A percentile compares a stretch with the other conserved stretches of the same genome.
Conservation (phyloP, 2,888 invertebrate genomes). For the Harmothoe impar region DNA sequence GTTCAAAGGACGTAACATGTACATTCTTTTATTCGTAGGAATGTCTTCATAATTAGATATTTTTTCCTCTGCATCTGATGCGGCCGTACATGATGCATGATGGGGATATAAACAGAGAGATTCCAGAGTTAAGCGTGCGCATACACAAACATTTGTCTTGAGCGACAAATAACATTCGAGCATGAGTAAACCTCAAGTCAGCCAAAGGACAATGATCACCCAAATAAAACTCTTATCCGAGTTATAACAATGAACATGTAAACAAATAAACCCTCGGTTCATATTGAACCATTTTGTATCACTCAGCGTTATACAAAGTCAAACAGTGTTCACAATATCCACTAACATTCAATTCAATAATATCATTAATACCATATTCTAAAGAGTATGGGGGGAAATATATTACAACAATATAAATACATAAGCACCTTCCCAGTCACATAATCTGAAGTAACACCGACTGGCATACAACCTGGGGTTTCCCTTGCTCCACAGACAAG, state of each 20-base stretch:
- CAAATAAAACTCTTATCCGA: background rate
- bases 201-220: too few species aligned
- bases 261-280: conserved; percentile 43
- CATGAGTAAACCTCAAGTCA: too few species aligned
- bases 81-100: too few species aligned
- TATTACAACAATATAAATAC: conserved; percentile 15
- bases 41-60: too few species aligned
- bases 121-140: too few species aligned
- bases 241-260: background rate
- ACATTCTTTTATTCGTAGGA: too few species aligned
- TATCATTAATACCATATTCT: background rate
- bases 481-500: background rate
- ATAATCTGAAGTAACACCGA: background rate
- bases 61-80: too few species aligned
- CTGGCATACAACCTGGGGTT: background rate
- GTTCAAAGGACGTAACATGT: too few species aligned
- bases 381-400: background rate
- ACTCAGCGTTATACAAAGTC: background rate
- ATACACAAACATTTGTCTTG: too few species aligned
- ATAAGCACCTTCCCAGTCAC: conserved; percentile 4
- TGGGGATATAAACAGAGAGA: too few species aligned
- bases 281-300: conserved; percentile 30
- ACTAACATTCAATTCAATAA: background rate
- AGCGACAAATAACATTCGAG: too few species aligned
- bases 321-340: background rate